Conservation (phyloP, 2,797 vertebrate genomes). For the Chrysocyon brachyurus region DNA sequence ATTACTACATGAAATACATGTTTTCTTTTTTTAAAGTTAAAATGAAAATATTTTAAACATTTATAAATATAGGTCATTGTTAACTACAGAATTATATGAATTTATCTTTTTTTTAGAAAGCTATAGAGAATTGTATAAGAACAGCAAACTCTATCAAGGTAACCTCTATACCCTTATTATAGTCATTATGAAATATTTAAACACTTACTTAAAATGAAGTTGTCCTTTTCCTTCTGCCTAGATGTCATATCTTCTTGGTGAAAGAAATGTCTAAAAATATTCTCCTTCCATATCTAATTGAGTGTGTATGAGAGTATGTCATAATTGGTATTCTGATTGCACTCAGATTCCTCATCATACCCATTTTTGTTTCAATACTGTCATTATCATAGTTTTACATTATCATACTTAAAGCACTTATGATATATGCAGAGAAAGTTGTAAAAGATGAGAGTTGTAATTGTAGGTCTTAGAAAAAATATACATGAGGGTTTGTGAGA, state of each 20-base stretch:
- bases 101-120: constrained; percentile 61
- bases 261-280: constrained; percentile 84
- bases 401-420: constrained; percentile 78
- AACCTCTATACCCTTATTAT: constrained; percentile 60
- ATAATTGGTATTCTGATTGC: constrained; percentile 84
- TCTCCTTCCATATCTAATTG: constrained; percentile 75
- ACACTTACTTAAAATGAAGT: constrained; percentile 73
- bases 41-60: constrained; percentile 58
- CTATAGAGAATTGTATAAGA: neutral
- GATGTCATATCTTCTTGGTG: constrained; percentile 76
- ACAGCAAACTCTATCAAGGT: constrained; percentile 63
- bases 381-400: constrained; percentile 84
- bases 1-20: neutral
- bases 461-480: constrained; percentile 36
- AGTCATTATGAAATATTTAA: constrained; percentile 76
- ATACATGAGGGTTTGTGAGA: neutral
- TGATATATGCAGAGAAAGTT: constrained; percentile 75
- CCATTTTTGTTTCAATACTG: constrained; percentile 84
- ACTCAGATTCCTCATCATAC: constrained; percentile 78
- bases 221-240: constrained; percentile 77
- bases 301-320: constrained; percentile 53
- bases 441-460: constrained; percentile 53
- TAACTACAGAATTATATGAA: constrained; percentile 28
- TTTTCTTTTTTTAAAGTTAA: constrained; percentile 40
- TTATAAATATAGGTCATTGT: constrained; percentile 40